Base-by-base conservation (phyloP, 2,797 vertebrate species). In the Iguana delicatissima region DNA sequence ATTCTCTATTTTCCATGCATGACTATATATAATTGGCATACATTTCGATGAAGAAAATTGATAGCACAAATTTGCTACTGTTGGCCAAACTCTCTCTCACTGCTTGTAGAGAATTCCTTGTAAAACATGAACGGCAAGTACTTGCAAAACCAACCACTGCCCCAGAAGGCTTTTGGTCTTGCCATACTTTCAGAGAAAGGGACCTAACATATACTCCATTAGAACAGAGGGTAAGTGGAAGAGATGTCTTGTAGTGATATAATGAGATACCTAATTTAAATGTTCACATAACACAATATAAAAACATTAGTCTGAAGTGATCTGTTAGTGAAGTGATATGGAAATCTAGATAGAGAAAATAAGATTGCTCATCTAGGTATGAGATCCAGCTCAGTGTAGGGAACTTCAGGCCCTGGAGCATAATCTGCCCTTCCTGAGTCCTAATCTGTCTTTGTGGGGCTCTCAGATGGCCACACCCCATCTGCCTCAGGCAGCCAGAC, bases 11-110 rank as follows among this genome's bases (percentile, higher is more conserved):
- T 74, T 90, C 13, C 29, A 73, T 82, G 35, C 55, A 74, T 81
- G 42, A 88, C 93, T 93, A 89, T 89, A 91, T 55, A 91, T 55
- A 59, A 80, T 55, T 64, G n/a, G 69, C 32, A 55, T 85, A 26
- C 12, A 86, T 84, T 80, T 86, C 57, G 67, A 69, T 64, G 88
- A 82, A 76, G 57, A 64, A 86, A 93, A 94, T 67, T 5, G 82
- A 83, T 52, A 93, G 87, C 35, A 80, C 38, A 64, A 62, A 55
- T 90, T 29, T n/a, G 74, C 64, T 12, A 0, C 18, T 80, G 26
- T 3, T 4, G 80, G 26, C 72, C 80, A 94, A 91, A 86, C 46
- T 38, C 50, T 91, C 84, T 92, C 29, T 81, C 90, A 1, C 46
- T 86, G 20, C 67, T 10, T 87, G 18, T 4, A 86, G 12, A 50